Conservation (phyloP, 2,113 vertebrate species). For the Chloroceryle aenea region DNA sequence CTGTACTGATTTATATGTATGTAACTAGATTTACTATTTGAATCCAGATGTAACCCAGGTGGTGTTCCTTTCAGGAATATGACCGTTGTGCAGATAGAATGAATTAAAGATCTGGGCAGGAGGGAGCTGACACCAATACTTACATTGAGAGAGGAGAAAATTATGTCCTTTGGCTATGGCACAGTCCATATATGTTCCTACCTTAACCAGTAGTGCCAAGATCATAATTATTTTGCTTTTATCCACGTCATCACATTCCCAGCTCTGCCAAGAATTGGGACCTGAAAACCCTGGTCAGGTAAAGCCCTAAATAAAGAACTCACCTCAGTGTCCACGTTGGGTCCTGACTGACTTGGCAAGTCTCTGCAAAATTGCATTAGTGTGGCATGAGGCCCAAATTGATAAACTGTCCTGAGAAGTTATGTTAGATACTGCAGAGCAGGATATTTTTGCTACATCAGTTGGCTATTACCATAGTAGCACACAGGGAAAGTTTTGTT, state of each 20-base stretch:
- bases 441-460: neutral
- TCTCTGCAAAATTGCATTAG: neutral
- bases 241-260: fast-evolving
- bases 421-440: neutral
- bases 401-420: neutral
- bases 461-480: neutral
- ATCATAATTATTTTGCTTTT: neutral
- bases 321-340: neutral
- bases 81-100: neutral
- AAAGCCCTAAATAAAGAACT: neutral
- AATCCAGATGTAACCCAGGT: neutral
- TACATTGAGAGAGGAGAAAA: neutral
- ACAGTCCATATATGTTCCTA: neutral
- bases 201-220: neutral
- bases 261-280: neutral
- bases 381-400: neutral
- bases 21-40: neutral
- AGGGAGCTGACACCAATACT: neutral
- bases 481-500: neutral
- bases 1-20: neutral
- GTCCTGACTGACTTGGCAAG: neutral
- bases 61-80: neutral
- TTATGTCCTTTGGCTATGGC: neutral
- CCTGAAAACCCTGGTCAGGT: neutral
- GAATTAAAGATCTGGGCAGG: neutral